phyloP scores from a whole-genome alignment of 2,113 vertebrate genomes.

The Phrynosoma blainvillii region DNA sequence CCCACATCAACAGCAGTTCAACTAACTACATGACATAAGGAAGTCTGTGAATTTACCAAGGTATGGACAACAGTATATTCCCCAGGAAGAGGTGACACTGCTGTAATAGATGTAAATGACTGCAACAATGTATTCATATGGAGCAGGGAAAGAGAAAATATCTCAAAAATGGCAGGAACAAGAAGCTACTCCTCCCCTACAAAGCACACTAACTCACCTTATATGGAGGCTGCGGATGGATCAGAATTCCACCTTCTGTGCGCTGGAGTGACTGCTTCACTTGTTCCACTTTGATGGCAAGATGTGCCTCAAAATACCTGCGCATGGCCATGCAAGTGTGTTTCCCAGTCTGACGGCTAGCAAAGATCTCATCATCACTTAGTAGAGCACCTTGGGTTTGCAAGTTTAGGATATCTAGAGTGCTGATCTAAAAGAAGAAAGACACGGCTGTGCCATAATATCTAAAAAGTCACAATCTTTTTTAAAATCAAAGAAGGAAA shows the following conservation, averaged over 20 bases:
- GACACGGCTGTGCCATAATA: background rate
- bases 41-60: background rate
- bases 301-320: conserved; percentile 96
- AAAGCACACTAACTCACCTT: conserved; percentile 80
- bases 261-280: conserved; percentile 98
- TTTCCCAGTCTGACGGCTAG: conserved; percentile 97
- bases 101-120: too few species aligned
- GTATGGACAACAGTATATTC: too few species aligned
- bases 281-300: conserved; percentile 97
- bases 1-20: background rate
- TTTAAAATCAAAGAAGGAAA: background rate
- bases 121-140: too few species aligned
- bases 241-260: conserved; percentile 92
- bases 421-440: conserved; percentile 87
- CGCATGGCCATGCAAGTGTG: conserved; percentile 99
- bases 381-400: conserved; percentile 95
- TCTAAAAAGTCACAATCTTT: background rate
- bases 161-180: background rate
- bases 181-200: fast-evolving
- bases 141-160: too few species aligned
- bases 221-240: conserved; percentile 95
- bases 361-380: conserved; percentile 98
- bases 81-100: too few species aligned
- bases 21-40: background rate
- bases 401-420: conserved; percentile 95